Evolutionary conservation across 2,797 vertebrate genomes (phyloP).

Genomic region (Ispidina lecontei): DNA sequence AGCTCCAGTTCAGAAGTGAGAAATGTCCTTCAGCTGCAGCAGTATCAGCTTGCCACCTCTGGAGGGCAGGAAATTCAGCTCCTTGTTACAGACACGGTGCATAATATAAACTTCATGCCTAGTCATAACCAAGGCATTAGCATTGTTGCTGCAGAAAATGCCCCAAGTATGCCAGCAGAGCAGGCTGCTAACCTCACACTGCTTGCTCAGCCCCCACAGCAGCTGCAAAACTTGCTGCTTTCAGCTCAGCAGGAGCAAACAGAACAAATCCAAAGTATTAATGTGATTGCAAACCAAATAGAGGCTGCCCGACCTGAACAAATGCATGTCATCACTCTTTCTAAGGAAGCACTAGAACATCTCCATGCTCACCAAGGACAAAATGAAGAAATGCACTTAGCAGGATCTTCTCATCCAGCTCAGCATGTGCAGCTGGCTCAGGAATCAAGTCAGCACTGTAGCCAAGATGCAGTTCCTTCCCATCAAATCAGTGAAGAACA

Average conservation of each 20-base stretch:
- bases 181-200: constrained; percentile 82
- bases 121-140: constrained; percentile 86
- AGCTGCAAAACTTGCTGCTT: constrained; percentile 86
- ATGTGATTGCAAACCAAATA: constrained; percentile 81
- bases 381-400: constrained; percentile 71
- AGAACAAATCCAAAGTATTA: constrained; percentile 84
- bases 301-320: constrained; percentile 82
- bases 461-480: constrained; percentile 67
- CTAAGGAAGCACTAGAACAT: constrained; percentile 90
- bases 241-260: constrained; percentile 82
- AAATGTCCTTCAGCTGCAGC: constrained; percentile 88
- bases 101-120: constrained; percentile 87
- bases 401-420: constrained; percentile 55
- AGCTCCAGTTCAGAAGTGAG: constrained; percentile 71
- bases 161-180: constrained; percentile 67
- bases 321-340: constrained; percentile 93
- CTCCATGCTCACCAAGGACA: constrained; percentile 85
- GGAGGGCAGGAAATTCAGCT: constrained; percentile 92
- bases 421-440: constrained; percentile 79
- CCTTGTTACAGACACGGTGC: constrained; percentile 87
- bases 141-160: constrained; percentile 80
- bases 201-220: constrained; percentile 83
- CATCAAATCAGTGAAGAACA: constrained; percentile 73
- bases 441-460: constrained; percentile 70
- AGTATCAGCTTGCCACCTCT: constrained; percentile 84